Evolutionary conservation across 2,113 vertebrate genomes (phyloP).

Genomic region (Brachyistius frenatus): DNA sequence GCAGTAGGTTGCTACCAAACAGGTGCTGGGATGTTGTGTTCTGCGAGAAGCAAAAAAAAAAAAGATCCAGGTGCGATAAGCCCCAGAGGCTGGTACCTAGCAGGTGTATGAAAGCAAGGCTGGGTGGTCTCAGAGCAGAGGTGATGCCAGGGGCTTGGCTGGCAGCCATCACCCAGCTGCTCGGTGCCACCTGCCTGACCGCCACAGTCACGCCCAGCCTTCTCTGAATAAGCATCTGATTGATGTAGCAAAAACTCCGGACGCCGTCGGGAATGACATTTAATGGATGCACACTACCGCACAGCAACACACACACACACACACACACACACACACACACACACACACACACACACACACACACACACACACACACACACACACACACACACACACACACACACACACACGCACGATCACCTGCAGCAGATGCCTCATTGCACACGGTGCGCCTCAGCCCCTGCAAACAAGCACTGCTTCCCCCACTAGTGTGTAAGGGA

Average conservation of each 20-base stretch:
- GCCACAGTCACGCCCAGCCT: constrained; percentile 38
- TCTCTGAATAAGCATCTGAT: constrained; percentile 73
- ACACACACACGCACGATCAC: constrained; percentile 35
- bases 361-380: not conserved
- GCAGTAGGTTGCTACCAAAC: constrained; percentile 43
- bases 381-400: no score
- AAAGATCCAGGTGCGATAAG: constrained; percentile 66
- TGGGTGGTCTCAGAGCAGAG: constrained; percentile 65
- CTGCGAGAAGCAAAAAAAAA: constrained; percentile 43
- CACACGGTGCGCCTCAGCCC: constrained; percentile 31
- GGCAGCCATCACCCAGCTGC: constrained; percentile 73
- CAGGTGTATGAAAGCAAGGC: constrained; percentile 67
- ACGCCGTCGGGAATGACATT: constrained; percentile 31
- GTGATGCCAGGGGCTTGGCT: constrained; percentile 63
- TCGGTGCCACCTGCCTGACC: constrained; percentile 69
- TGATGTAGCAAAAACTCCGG: constrained; percentile 65
- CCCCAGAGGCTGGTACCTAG: constrained; percentile 64
- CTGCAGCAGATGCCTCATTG: constrained; percentile 72
- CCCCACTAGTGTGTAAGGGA: constrained; percentile 43
- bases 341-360: not conserved
- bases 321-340: not conserved
- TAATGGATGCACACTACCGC: constrained; percentile 32
- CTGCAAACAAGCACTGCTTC: constrained; percentile 55
- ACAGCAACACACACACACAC: constrained; percentile 23
- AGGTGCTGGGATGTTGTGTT: constrained; percentile 57